phyloP scores from a whole-genome alignment of 2,797 vertebrate genomes.

The Tokudaia muenninki region DNA sequence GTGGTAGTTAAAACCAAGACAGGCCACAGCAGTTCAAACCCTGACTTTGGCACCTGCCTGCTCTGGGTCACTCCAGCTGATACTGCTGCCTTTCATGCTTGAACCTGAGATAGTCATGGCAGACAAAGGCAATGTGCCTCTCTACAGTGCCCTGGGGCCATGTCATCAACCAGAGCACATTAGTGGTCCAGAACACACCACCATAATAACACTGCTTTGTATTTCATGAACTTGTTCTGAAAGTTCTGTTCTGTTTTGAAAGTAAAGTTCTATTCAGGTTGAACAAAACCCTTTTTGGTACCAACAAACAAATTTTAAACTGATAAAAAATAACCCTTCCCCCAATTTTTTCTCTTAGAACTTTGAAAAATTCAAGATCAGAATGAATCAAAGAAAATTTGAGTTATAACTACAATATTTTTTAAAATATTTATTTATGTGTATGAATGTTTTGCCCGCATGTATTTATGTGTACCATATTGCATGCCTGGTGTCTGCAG shows the following conservation, averaged over 20 bases:
- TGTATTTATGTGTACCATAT: not conserved
- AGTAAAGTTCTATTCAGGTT: constrained; percentile 30
- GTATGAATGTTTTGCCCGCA: not conserved
- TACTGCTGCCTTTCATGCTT: not conserved
- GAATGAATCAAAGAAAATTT: constrained; percentile 61
- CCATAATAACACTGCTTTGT: constrained; percentile 38
- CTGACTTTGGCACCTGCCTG: not conserved
- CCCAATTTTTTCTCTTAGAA: constrained; percentile 21
- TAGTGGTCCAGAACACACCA: constrained; percentile 33
- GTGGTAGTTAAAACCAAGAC: not conserved
- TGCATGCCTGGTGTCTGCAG: not conserved
- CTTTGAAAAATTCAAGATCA: constrained; percentile 49
- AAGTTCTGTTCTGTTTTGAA: not conserved
- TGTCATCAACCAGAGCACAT: not conserved
- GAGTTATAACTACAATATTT: not conserved
- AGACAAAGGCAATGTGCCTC: not conserved
- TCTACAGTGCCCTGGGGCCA: not conserved
- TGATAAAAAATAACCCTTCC: not conserved
- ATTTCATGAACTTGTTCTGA: constrained; percentile 29
- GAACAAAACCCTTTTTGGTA: constrained; percentile 41
- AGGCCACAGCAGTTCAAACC: not conserved
- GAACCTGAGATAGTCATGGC: not conserved
- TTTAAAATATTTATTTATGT: not conserved
- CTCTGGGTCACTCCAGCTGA: not conserved
- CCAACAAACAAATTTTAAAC: constrained; percentile 23